Evolutionary conservation across 2,888 invertebrate genomes (phyloP).

Genomic region (Philonicus albiceps): DNA sequence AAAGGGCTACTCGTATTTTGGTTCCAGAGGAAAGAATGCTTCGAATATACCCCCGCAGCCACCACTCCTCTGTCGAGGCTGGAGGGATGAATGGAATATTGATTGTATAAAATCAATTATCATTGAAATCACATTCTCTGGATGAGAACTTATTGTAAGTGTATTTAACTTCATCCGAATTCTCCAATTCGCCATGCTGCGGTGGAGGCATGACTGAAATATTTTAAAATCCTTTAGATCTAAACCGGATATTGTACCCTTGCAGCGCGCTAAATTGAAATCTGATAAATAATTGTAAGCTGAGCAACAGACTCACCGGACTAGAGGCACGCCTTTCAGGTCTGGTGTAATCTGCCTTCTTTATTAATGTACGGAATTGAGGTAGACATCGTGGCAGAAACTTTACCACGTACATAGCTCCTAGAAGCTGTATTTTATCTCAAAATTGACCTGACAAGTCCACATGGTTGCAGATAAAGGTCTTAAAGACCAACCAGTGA

Average conservation of each 20-base stretch:
- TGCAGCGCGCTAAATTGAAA: not conserved
- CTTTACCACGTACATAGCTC: not conserved
- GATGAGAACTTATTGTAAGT: slow-evolving; percentile 22
- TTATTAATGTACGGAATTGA: not conserved
- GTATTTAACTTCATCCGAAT: not conserved
- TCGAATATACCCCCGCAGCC: not conserved
- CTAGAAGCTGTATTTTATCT: not conserved
- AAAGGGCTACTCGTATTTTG: not conserved
- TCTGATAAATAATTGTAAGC: slow-evolving; percentile 1
- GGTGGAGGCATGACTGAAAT: slow-evolving; percentile 9
- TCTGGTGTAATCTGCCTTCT: not conserved
- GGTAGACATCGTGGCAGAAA: not conserved
- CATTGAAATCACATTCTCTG: slow-evolving; percentile 23
- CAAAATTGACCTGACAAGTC: slow-evolving; percentile 1
- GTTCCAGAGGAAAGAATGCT: not conserved
- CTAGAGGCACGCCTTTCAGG: not conserved
- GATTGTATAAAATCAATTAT: slow-evolving; percentile 13
- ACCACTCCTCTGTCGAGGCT: not conserved
- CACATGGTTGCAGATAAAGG: slow-evolving; percentile 1
- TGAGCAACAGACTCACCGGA: not conserved
- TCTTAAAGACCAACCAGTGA: not conserved
- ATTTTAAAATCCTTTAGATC: not conserved
- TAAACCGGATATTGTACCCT: not conserved
- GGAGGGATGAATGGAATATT: not conserved
- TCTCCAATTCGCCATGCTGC: not conserved